Percentiles rank a stretch among this genome's conserved stretches.
phyloP scores from a whole-genome alignment of 2,888 invertebrate species.

The Amphipyra tragopoginis region DNA sequence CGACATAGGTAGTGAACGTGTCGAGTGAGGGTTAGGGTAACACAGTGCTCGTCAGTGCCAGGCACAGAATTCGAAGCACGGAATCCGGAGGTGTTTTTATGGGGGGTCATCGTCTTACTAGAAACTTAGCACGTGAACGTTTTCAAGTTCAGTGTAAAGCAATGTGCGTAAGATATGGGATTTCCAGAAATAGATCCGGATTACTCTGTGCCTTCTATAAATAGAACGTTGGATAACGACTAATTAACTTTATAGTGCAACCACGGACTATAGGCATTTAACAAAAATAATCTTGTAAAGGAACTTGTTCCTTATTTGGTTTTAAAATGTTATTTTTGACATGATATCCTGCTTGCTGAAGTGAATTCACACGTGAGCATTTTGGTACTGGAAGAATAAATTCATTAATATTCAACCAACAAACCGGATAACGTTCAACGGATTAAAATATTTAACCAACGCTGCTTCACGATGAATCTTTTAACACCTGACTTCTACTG shows the following conservation, averaged over 20 bases:
- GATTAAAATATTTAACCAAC: constrained; percentile 63
- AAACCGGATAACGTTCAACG: constrained; percentile 73
- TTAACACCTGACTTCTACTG: constrained; percentile 49
- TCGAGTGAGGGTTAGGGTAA: constrained; percentile 75
- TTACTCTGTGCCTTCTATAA: constrained; percentile 29
- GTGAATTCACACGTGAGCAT: constrained; percentile 40
- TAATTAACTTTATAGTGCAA: constrained; percentile 39
- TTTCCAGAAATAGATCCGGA: constrained; percentile 45
- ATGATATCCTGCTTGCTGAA: no score
- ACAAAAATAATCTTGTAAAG: not conserved
- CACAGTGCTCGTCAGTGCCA: constrained; percentile 73
- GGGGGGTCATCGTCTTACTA: constrained; percentile 53
- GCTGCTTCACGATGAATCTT: constrained; percentile 60
- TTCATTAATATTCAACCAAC: constrained; percentile 77
- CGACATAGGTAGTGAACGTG: constrained; percentile 63
- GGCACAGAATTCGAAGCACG: constrained; percentile 69
- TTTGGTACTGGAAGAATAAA: constrained; percentile 53
- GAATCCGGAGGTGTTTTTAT: constrained; percentile 63
- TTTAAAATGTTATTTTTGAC: constrained; percentile 9
- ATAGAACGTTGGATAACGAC: constrained; percentile 47
- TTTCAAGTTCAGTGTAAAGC: constrained; percentile 55
- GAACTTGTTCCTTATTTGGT: not conserved
- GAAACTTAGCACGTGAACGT: constrained; percentile 34
- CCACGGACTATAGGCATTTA: constrained; percentile 16
- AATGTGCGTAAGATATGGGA: constrained; percentile 35